These are phyloP conservation scores for Rhea pennata DNA, from an alignment of 2,113 vertebrate genomes.

Conservation along the genomic window DNA sequence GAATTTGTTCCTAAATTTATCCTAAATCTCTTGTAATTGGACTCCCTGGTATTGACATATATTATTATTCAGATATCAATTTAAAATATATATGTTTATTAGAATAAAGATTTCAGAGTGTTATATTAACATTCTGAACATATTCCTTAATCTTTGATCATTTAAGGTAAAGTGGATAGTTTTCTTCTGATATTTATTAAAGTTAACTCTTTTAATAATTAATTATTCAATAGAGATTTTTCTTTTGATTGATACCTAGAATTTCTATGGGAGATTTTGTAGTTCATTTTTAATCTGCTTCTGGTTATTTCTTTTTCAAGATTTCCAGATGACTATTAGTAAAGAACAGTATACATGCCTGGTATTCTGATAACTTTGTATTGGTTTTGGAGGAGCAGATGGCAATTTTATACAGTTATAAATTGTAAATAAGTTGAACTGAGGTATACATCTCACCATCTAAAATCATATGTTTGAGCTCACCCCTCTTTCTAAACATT, in stretches of 20 bases:
- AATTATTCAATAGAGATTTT: not conserved
- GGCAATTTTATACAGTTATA: not conserved
- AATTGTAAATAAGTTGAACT: not conserved
- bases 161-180: not conserved
- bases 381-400: not conserved
- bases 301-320: not conserved
- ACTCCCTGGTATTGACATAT: not conserved
- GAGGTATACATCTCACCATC: not conserved
- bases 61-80: not conserved
- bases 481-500: not conserved
- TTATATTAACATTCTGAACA: not conserved
- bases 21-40: constrained; percentile 1
- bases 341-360: not conserved
- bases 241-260: not conserved
- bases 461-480: not conserved
- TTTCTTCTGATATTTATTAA: not conserved
- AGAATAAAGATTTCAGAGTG: not conserved
- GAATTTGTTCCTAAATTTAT: not conserved
- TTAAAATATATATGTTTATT: not conserved
- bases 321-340: not conserved
- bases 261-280: not conserved
- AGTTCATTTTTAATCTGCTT: not conserved
- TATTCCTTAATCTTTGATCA: not conserved
- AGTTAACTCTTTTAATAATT: not conserved
- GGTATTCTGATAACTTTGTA: not conserved